Conservation (phyloP, 2,797 vertebrate genomes). For the Cygnus olor region DNA sequence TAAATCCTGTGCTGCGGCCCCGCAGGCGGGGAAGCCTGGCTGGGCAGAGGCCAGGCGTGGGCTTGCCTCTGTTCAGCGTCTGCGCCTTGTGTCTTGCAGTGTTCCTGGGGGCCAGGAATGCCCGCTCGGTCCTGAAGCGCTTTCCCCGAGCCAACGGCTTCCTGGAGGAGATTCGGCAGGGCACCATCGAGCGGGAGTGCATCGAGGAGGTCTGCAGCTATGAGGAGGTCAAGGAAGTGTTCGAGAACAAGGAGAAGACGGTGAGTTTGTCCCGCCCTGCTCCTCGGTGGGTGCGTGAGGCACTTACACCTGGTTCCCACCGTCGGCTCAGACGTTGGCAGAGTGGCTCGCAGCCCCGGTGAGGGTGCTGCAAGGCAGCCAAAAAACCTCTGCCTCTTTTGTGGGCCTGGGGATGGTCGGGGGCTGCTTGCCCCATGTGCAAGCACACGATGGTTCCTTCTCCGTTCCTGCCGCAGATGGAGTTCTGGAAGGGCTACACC, state of each 20-base stretch:
- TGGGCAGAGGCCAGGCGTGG: neutral
- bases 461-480: slow-evolving; percentile 80
- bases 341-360: neutral
- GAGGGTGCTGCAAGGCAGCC: neutral
- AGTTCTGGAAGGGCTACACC: slow-evolving; percentile 90
- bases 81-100: slow-evolving; percentile 73
- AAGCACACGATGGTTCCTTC: neutral
- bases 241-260: slow-evolving; percentile 89
- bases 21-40: neutral
- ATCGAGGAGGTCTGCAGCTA: slow-evolving; percentile 90
- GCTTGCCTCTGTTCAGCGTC: neutral
- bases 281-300: neutral
- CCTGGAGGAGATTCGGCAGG: slow-evolving; percentile 87
- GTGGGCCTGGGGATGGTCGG: neutral
- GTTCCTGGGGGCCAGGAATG: slow-evolving; percentile 85
- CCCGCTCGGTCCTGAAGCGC: slow-evolving; percentile 85
- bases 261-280: slow-evolving; percentile 67
- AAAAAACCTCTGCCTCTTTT: neutral
- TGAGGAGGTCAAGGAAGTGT: slow-evolving; percentile 89
- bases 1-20: neutral
- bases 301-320: neutral
- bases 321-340: rapidly evolving
- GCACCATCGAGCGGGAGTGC: slow-evolving; percentile 89
- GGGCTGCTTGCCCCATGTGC: neutral
- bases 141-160: slow-evolving; percentile 87